Base-by-base conservation (phyloP, 2,888 invertebrate genomes). In the Ophioninae sp. region DNA sequence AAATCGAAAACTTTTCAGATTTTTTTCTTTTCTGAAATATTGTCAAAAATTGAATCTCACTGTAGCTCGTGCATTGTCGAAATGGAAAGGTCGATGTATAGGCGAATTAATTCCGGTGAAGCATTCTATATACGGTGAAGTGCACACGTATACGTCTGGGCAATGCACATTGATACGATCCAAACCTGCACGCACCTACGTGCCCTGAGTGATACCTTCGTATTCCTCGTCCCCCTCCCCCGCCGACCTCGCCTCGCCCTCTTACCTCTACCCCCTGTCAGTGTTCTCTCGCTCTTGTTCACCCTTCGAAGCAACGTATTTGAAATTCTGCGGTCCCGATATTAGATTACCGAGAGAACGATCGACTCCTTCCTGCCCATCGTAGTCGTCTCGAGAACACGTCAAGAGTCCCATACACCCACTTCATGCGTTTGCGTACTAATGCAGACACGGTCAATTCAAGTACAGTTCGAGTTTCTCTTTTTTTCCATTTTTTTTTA, bases 291-390 rank as follows among this genome's bases (percentile, higher is more conserved):
- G 41, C 51, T 74, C 78, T 72, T 68, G 81, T 68, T 22, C 65
- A 51, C 59, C 73, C 51, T 72, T 44, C 51, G 61, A 75, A 73
- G 73, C 81, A 84, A 82, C 76, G 81, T 84, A 81, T 84, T 84
- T 84, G 84, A 85, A 86, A 84, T 76, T 65, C 85, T 87, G 86
- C 85, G 86, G 86, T 86, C 80, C 84, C 79, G 88, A 88, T 87
- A 88, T 87, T 87, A 87, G 86, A 89, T 89, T 86, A 87, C 85
- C 87, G 87, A 88, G 75, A 75, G 81, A 84, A 88, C 88, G 87
- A 89, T 88, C 88, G 87, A 81, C 87, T 81, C 86, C 87, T 90
- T 90, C 90, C 90, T 87, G 86, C 85, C 85, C 84, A 82, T 84
- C 81, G 84, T 84, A 78, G 80, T 75, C 56, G 84, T 81, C 61